Evolutionary conservation across 2,797 vertebrate genomes (phyloP), one percentile per base, ranked within the genome.

Genomic region (Darevskia mixta): DNA sequence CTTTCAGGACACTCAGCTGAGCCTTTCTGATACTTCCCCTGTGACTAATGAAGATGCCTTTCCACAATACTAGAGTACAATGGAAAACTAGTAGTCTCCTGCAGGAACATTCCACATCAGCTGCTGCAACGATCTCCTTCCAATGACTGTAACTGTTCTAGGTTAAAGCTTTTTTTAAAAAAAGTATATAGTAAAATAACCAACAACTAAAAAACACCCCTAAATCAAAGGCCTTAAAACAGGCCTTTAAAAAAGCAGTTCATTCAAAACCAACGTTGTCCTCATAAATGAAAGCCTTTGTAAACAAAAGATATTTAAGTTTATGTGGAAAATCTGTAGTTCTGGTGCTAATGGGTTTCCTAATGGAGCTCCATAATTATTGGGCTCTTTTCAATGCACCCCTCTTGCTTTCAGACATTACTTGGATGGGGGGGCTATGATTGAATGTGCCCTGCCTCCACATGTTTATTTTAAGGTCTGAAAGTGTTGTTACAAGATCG

Each of bases 41-140:
- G 75, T 45, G 88, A 88, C 69, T 71, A 58, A 86, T 0, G 0
- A 35, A 38, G 81, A 71, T 87, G 61, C 15, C 79, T 91, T 85
- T 38, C 69, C 84, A 90, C 89, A 1, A 1, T 23, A 29, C 32
- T 64, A 89, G 85, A 85, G 85, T 4, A 0, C 80, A 86, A 91
- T 85, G 83, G 77, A 75, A 90, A 92, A 10, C 29, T 55, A 64
- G 3, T 67, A 87, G 45, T 82, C 20, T 90, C 0, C 43, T 78
- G 58, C 9, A 55, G 87, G 55, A 80, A 73, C 83, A 82, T 77
- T 88, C 86, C 8, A 0, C 83, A 93, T 79, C 78, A 90, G 89
- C 91, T 83, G 64, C 90, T 41, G 35, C 49, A 93, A 73, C 73
- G 84, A 91, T 89, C 80, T 93, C 38, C 71, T 90, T 69, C 87